These are phyloP conservation scores for Pachypanchax playfairii DNA, from an alignment of 2,113 vertebrate genomes.

Conservation along the genomic window DNA sequence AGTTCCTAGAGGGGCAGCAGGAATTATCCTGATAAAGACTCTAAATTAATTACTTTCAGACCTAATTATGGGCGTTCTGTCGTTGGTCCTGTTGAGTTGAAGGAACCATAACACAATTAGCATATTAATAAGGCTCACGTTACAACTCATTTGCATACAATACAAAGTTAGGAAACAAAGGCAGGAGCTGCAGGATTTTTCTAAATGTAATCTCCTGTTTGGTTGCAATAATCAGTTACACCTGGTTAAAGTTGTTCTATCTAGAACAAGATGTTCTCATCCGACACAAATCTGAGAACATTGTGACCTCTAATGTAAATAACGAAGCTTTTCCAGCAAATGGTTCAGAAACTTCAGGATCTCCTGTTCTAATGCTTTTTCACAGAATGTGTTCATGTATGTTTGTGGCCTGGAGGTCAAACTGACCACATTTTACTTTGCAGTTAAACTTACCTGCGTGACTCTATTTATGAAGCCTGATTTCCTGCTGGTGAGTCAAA, in stretches of 20 bases:
- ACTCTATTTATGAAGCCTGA: constrained; percentile 4
- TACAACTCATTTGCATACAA: background rate
- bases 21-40: constrained; percentile 24
- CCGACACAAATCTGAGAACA: background rate
- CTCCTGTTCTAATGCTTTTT: background rate
- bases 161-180: background rate
- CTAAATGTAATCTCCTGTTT: too few relatives aligned
- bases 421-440: constrained; percentile 11
- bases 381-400: background rate
- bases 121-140: background rate
- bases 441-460: background rate
- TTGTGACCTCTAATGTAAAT: background rate
- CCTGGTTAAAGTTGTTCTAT: background rate
- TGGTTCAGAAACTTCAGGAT: background rate
- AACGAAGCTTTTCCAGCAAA: background rate
- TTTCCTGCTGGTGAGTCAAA: constrained; percentile 22
- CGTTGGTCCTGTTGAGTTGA: background rate
- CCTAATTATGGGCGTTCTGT: constrained; percentile 15
- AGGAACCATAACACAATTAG: background rate
- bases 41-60: constrained; percentile 22
- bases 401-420: background rate
- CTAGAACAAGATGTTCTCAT: background rate
- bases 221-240: background rate
- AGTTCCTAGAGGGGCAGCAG: constrained; percentile 10
- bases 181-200: background rate